A percentile compares a stretch with the other conserved stretches of the same genome.
These are phyloP conservation scores for Lophius piscatorius DNA, from an alignment of 2,113 vertebrate species.

Conservation along the genomic window DNA sequence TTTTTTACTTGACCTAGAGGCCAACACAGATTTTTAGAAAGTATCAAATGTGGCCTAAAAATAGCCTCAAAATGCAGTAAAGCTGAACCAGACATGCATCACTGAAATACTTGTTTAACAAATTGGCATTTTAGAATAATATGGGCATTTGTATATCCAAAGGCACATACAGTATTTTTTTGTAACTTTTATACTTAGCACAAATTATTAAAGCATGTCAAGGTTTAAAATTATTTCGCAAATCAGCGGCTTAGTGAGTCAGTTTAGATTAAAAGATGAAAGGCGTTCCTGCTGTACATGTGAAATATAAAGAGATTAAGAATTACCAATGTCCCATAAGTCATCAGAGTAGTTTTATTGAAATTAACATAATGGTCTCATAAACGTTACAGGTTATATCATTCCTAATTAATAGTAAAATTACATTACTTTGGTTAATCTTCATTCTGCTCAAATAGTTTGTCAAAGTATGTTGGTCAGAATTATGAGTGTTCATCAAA, in stretches of 20 bases:
- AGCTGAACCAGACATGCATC: conserved; percentile 5
- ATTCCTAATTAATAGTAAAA: conserved; percentile 1
- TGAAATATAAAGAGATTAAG: conserved; percentile 27
- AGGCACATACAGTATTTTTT: too few species aligned
- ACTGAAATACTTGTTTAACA: neutral
- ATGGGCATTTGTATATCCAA: too few species aligned
- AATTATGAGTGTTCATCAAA: conserved; percentile 8
- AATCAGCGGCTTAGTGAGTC: neutral
- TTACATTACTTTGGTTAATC: conserved; percentile 39
- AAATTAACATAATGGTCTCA: conserved; percentile 16
- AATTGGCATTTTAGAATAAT: neutral
- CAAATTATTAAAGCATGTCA: too few species aligned
- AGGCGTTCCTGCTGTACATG: neutral
- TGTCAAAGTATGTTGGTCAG: neutral
- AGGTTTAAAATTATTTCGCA: neutral
- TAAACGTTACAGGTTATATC: neutral
- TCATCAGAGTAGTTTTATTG: conserved; percentile 19
- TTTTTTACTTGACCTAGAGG: conserved; percentile 1
- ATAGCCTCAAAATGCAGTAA: conserved; percentile 32
- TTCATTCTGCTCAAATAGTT: neutral
- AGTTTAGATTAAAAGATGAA: conserved; percentile 16
- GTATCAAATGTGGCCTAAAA: conserved; percentile 28
- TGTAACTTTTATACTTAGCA: too few species aligned
- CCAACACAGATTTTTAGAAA: neutral
- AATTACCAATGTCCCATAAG: conserved; percentile 24